Evolutionary conservation across 2,888 invertebrate species (phyloP).

Genomic region (Auanema freiburgensis): DNA sequence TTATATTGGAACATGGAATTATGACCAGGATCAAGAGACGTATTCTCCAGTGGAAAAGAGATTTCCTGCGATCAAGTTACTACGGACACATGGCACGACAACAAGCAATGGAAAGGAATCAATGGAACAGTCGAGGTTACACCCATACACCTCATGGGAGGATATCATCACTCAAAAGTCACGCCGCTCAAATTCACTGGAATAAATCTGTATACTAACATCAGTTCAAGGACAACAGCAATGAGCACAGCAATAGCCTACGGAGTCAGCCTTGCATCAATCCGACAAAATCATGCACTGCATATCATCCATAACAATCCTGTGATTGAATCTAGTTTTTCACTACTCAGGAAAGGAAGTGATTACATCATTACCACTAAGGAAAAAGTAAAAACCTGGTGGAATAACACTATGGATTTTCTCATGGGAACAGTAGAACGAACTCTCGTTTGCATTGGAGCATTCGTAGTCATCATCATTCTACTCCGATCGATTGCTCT

Average conservation of each 20-base stretch:
- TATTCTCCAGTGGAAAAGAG: background rate
- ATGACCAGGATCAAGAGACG: background rate
- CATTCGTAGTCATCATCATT: no score
- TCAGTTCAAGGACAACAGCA: background rate
- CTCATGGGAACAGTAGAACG: no score
- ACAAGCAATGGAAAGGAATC: background rate
- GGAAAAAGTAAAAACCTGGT: no score
- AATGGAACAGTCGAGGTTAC: background rate
- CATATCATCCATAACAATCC: no score
- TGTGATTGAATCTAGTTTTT: no score
- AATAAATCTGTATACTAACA: background rate
- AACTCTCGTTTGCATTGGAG: no score
- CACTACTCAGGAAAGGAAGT: no score
- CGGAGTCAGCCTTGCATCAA: background rate
- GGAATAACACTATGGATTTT: no score
- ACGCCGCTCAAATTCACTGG: background rate
- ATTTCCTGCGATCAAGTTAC: background rate
- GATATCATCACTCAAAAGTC: background rate
- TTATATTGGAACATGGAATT: background rate
- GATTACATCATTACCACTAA: no score
- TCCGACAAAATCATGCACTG: background rate
- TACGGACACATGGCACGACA: background rate
- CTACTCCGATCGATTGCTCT: no score
- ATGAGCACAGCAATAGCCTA: background rate
- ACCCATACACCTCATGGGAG: background rate